Evolutionary conservation across 2,888 invertebrate species (phyloP).

Genomic region (Eupithecia subumbrata): DNA sequence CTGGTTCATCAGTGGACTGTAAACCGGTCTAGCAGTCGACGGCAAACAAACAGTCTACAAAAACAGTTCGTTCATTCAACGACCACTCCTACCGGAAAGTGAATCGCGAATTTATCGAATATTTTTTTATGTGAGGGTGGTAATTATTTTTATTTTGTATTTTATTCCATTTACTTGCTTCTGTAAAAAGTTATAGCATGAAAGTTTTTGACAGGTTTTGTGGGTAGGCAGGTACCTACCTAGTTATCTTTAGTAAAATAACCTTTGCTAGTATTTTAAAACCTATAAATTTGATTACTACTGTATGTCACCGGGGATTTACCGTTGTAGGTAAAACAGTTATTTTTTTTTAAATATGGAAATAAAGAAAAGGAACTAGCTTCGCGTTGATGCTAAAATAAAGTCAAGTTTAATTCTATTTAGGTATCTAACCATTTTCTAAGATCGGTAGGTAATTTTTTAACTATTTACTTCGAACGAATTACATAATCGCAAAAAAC

Average conservation of each 20-base stretch:
- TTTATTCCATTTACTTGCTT: background rate
- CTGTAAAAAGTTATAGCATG: background rate
- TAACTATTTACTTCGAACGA: background rate
- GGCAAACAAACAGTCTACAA: no score
- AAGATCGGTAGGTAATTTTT: background rate
- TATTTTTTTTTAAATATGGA: background rate
- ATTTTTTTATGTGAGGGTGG: background rate
- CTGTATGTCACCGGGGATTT: background rate
- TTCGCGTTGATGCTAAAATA: background rate
- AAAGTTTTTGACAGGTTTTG: background rate
- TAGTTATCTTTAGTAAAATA: background rate
- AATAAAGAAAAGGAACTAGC: background rate
- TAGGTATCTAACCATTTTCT: background rate
- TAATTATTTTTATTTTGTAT: background rate
- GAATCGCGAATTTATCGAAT: background rate
- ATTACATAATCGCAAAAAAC: background rate
- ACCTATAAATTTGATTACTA: background rate
- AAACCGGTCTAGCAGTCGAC: no score
- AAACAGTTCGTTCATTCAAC: no score
- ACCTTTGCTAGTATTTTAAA: background rate
- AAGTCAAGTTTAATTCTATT: background rate
- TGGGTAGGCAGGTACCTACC: background rate
- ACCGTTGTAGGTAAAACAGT: background rate
- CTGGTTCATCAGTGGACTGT: no score
- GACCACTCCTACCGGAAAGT: background rate